These are phyloP conservation scores for Cydia strobilella DNA, from an alignment of 1,140 invertebrate genomes.

Conservation along the genomic window DNA sequence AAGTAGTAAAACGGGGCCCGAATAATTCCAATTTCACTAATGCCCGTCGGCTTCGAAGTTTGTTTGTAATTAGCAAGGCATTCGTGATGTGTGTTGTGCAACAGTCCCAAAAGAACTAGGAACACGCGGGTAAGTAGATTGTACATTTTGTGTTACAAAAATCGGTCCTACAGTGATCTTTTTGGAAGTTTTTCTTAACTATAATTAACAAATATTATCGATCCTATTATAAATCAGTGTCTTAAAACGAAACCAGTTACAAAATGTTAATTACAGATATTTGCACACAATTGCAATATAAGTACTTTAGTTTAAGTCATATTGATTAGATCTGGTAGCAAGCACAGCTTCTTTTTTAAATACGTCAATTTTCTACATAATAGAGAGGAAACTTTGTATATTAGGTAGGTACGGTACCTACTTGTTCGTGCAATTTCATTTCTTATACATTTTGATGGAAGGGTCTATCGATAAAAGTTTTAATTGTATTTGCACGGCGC, in stretches of 20 bases:
- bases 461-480: not conserved
- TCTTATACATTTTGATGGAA: not conserved
- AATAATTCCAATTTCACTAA: slow-evolving; percentile 30
- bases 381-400: too few species aligned
- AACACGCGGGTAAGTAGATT: not conserved
- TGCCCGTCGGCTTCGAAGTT: slow-evolving; percentile 3
- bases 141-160: not conserved
- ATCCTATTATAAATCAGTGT: too few species aligned
- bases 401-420: too few species aligned
- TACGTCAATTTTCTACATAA: not conserved
- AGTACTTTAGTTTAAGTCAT: too few species aligned
- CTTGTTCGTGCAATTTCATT: not conserved
- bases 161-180: not conserved
- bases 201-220: too few species aligned
- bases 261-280: too few species aligned
- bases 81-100: not conserved
- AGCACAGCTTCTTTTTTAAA: not conserved
- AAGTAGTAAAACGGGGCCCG: slow-evolving; percentile 3
- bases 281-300: too few species aligned
- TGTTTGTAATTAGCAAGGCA: slow-evolving; percentile 23
- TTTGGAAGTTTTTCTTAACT: not conserved
- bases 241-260: too few species aligned
- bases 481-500: not conserved
- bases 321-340: not conserved
- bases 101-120: not conserved